Evolutionary conservation across 1,140 invertebrate species (phyloP).

Genomic region (Aphaenogaster ashmeadi): DNA sequence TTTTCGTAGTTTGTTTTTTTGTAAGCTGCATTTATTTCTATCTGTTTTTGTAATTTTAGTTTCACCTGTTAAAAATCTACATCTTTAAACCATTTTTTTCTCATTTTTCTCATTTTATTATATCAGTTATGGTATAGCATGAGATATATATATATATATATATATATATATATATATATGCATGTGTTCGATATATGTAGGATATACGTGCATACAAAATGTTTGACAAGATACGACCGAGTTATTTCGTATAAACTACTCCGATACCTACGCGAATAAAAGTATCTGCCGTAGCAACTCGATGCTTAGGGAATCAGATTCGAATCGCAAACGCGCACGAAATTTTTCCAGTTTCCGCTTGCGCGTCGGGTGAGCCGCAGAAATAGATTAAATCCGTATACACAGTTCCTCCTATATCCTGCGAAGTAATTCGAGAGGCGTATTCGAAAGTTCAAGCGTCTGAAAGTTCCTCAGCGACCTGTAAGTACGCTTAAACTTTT

Average conservation of each 20-base stretch:
- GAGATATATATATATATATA: background rate
- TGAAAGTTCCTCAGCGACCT: conserved; percentile 65
- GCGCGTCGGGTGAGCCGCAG: background rate
- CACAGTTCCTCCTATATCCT: conserved; percentile 1
- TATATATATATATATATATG: background rate
- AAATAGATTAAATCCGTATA: conserved; percentile 70
- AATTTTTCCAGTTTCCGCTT: conserved; percentile 29
- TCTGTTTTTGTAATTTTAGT: background rate
- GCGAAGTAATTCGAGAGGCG: conserved; percentile 64
- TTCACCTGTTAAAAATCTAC: background rate
- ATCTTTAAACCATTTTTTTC: background rate
- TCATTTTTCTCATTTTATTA: background rate
- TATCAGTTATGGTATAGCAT: background rate
- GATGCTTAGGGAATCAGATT: conserved; percentile 57
- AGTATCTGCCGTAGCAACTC: conserved; percentile 14
- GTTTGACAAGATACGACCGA: conserved; percentile 34
- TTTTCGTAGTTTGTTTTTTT: too few relatives aligned
- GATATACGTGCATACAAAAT: background rate
- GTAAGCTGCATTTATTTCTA: background rate
- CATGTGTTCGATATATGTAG: background rate
- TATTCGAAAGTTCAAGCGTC: conserved; percentile 68
- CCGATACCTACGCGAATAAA: conserved; percentile 26
- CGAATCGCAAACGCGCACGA: conserved; percentile 20
- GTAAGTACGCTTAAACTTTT: conserved; percentile 60
- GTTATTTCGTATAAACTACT: conserved; percentile 42